Percentiles rank a stretch among this genome's conserved stretches.
Conservation (phyloP, 2,797 vertebrate species). For the Chelonia mydas region DNA sequence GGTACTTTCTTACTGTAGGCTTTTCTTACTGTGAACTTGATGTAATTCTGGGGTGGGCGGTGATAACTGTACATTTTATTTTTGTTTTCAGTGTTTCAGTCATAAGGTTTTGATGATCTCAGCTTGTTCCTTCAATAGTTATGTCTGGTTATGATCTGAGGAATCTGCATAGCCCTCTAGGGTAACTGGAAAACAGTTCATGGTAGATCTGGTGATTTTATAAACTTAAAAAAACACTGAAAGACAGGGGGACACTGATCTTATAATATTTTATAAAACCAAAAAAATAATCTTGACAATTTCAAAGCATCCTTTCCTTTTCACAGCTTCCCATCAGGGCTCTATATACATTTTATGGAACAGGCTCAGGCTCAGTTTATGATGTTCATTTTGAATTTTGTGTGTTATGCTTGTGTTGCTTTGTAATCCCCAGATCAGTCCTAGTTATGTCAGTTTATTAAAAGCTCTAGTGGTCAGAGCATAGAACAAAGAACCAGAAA, state of each 20-base stretch:
- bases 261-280: slow-evolving; percentile 52
- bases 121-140: slow-evolving; percentile 63
- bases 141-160: slow-evolving; percentile 65
- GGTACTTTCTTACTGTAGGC: slow-evolving; percentile 63
- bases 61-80: slow-evolving; percentile 68
- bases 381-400: neutral
- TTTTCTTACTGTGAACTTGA: slow-evolving; percentile 70
- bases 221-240: slow-evolving; percentile 50
- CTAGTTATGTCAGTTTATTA: slow-evolving; percentile 42
- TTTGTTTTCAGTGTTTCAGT: slow-evolving; percentile 65
- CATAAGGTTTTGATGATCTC: slow-evolving; percentile 70
- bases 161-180: slow-evolving; percentile 51
- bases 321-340: slow-evolving; percentile 39
- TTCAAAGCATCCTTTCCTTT: slow-evolving; percentile 60
- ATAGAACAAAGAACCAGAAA: slow-evolving; percentile 15
- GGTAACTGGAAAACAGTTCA: slow-evolving; percentile 55
- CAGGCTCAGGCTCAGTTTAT: slow-evolving; percentile 19
- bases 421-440: slow-evolving; percentile 61
- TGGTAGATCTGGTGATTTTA: slow-evolving; percentile 52
- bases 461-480: slow-evolving; percentile 53
- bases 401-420: slow-evolving; percentile 24
- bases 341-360: neutral
- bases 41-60: slow-evolving; percentile 65
- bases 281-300: slow-evolving; percentile 43
- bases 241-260: neutral